phyloP scores from a whole-genome alignment of 2,113 vertebrate species.

The Lethenteron camtschaticum region DNA sequence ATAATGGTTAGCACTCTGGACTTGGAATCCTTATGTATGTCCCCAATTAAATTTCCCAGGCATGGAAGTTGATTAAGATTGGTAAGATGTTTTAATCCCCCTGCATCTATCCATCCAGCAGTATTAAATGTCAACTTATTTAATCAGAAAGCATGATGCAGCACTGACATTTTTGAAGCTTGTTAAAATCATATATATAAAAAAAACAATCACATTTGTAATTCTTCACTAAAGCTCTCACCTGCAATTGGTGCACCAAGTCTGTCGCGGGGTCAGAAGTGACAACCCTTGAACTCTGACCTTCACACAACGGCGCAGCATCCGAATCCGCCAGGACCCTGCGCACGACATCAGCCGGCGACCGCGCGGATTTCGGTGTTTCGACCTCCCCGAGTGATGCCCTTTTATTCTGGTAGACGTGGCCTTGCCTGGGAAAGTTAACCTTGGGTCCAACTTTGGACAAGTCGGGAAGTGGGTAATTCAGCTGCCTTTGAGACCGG shows the following conservation, averaged over 20 bases:
- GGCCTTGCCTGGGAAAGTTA: conserved; percentile 25
- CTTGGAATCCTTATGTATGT: no score
- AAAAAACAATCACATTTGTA: no score
- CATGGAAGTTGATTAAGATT: no score
- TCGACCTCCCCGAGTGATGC: conserved; percentile 13
- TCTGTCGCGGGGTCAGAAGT: neutral
- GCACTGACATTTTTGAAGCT: no score
- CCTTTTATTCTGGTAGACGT: conserved; percentile 13
- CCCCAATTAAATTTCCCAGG: no score
- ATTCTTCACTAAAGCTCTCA: no score
- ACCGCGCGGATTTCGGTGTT: conserved; percentile 21
- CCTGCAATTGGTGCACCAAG: neutral
- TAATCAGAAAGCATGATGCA: no score
- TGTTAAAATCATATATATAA: no score
- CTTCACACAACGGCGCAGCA: conserved; percentile 14
- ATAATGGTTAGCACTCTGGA: no score
- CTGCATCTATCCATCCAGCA: no score
- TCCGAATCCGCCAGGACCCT: conserved; percentile 24
- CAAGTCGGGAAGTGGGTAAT: conserved; percentile 27
- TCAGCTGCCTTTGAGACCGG: conserved; percentile 24
- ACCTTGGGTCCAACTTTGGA: conserved; percentile 30
- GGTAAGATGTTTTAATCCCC: no score
- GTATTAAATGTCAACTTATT: no score
- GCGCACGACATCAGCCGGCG: conserved; percentile 19
- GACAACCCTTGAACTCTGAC: conserved; percentile 15